Conservation (phyloP, 2,113 vertebrate genomes). For the Corythornis vintsioides region DNA sequence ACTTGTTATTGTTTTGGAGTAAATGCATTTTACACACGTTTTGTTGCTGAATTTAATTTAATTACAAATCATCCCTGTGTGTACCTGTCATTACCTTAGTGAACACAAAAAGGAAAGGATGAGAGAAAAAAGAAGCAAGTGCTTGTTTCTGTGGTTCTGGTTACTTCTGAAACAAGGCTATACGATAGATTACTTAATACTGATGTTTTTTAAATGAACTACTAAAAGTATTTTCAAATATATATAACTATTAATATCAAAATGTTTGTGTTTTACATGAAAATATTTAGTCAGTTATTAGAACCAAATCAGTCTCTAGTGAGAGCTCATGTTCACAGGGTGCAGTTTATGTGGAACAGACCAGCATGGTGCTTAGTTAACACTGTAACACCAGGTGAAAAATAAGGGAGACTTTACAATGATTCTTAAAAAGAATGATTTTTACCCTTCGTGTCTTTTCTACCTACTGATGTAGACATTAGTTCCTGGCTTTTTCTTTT, state of each 20-base stretch:
- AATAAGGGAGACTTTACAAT: not conserved
- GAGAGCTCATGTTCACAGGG: not conserved
- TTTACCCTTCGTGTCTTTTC: not conserved
- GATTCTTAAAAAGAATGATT: not conserved
- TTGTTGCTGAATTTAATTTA: slow-evolving; percentile 70
- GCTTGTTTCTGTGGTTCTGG: not conserved
- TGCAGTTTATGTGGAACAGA: not conserved
- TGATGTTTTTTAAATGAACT: not conserved
- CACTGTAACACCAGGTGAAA: not conserved
- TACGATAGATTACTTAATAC: not conserved
- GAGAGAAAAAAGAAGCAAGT: not conserved
- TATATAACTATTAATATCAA: not conserved
- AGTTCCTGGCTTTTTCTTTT: not conserved
- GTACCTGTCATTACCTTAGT: slow-evolving; percentile 16
- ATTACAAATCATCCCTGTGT: slow-evolving; percentile 49
- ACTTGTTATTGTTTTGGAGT: slow-evolving; percentile 60
- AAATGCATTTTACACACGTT: slow-evolving; percentile 63
- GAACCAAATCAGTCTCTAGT: not conserved
- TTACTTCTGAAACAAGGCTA: slow-evolving; percentile 1
- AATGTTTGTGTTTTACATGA: not conserved
- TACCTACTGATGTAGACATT: not conserved
- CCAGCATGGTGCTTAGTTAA: fast-evolving
- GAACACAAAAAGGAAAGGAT: not conserved
- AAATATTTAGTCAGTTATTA: not conserved
- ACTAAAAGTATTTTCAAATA: not conserved